Conservation (phyloP, 2,888 invertebrate genomes). For the Lasioglossum leucozonium region DNA sequence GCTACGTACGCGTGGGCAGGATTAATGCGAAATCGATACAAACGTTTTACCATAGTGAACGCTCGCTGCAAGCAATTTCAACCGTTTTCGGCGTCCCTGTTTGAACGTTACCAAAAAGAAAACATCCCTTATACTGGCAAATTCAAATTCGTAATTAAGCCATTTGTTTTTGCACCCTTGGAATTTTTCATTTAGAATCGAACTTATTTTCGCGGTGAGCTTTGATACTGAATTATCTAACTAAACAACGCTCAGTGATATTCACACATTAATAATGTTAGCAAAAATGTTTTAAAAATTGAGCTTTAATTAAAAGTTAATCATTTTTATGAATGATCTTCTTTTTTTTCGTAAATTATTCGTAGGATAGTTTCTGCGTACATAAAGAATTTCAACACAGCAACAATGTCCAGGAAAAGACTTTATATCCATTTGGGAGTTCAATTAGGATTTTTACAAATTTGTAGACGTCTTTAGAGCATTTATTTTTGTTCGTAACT, state of each 20-base stretch:
- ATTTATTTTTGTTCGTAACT: no score
- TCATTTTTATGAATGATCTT: no score
- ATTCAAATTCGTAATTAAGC: not conserved
- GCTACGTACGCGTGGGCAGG: not conserved
- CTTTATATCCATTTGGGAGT: not conserved
- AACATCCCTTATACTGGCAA: not conserved
- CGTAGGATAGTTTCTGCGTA: no score
- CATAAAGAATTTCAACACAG: no score
- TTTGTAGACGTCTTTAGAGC: not conserved
- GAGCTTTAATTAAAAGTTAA: no score
- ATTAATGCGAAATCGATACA: slow-evolving; percentile 50
- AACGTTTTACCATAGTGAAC: slow-evolving; percentile 31
- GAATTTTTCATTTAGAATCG: not conserved
- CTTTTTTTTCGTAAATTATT: no score
- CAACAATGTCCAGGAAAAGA: no score
- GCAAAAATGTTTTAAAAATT: no score
- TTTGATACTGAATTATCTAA: not conserved
- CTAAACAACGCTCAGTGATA: not conserved
- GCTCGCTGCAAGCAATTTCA: not conserved
- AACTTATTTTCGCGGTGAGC: not conserved
- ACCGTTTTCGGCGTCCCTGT: not conserved
- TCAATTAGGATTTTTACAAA: not conserved
- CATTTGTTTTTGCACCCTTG: not conserved
- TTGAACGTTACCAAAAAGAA: not conserved
- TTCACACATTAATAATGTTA: no score